These are phyloP conservation scores for Rhinoptilus africanus DNA, from an alignment of 2,113 vertebrate species.

Conservation along the genomic window DNA sequence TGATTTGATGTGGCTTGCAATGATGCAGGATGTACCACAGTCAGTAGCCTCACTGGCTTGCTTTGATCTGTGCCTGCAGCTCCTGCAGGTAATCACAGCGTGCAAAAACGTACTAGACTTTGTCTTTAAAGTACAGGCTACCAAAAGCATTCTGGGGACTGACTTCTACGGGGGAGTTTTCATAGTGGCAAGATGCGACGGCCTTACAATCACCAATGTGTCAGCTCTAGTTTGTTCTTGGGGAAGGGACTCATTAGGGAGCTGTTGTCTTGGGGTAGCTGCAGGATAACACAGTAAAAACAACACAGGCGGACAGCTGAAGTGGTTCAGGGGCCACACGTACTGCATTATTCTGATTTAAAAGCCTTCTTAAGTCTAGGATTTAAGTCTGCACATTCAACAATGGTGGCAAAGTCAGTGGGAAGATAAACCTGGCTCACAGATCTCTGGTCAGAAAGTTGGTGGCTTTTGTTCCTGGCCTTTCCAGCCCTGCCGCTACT, in stretches of 20 bases:
- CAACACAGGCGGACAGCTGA: neutral
- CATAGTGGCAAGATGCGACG: fast-evolving
- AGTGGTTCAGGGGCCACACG: neutral
- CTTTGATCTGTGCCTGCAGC: neutral
- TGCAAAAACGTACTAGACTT: neutral
- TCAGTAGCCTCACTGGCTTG: neutral
- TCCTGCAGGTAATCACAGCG: neutral
- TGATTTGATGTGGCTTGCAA: neutral
- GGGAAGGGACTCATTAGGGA: neutral
- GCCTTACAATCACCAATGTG: neutral
- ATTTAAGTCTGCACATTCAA: neutral
- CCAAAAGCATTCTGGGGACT: neutral
- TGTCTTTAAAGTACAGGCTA: neutral
- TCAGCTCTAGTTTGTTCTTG: neutral
- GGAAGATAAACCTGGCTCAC: neutral
- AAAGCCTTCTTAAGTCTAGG: neutral
- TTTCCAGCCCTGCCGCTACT: neutral
- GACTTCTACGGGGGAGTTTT: neutral
- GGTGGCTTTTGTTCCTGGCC: neutral
- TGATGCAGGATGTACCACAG: neutral
- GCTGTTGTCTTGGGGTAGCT: neutral
- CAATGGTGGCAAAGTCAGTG: neutral
- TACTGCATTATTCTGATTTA: neutral
- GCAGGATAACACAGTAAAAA: neutral
- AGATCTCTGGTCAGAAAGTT: neutral